Evolutionary conservation across 2,888 invertebrate species (phyloP), one percentile per base, ranked within the genome.

Genomic region (Netelia inedita): DNA sequence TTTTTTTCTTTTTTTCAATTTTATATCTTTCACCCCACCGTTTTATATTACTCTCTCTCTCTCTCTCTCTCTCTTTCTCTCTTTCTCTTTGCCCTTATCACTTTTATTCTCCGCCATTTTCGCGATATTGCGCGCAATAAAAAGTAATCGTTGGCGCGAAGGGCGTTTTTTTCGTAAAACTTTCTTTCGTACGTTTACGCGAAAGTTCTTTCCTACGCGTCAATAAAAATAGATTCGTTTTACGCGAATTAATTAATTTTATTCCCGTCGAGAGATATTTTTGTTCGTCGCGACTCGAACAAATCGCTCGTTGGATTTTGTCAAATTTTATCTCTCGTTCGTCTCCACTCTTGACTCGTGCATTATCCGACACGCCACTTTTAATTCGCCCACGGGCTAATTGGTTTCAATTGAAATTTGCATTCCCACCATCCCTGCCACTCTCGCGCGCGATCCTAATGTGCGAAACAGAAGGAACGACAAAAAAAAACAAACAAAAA

Each of bases 391-490:
- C 55, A 14, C 16, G 11, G 65, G 21, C 28, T 72, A 65, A 79
- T 79, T 72, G 72, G 63, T 72, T 57, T 79, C 65, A 41, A 63
- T 79, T 72, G 63, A 43, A 53, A 65, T 63, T 79, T 65, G 71
- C 53, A 63, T 57, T 55, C 65, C 55, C n/a, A 14, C 53, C 41
- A 61, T 50, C 28, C 35, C 6, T 41, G 74, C 55, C 43, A 79
- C 65, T 57, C 71, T 28, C 57, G 21, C 28, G 41, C 11, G 21
- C 9, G 46, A 46, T 46, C 46, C 46, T 46, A 46, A 46, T 1
- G 69, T 53, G 14, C 50, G 55, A 53, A 71, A 53, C 11, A 5
- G 63, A 59, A 66, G 76, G 82, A 59, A 35, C 35, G 35, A 28
- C 6, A 35, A 35, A 35, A 35, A 35, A 35, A 35, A 35, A 35